phyloP scores from a whole-genome alignment of 2,888 invertebrate genomes.

The Drosophila quinaria region DNA sequence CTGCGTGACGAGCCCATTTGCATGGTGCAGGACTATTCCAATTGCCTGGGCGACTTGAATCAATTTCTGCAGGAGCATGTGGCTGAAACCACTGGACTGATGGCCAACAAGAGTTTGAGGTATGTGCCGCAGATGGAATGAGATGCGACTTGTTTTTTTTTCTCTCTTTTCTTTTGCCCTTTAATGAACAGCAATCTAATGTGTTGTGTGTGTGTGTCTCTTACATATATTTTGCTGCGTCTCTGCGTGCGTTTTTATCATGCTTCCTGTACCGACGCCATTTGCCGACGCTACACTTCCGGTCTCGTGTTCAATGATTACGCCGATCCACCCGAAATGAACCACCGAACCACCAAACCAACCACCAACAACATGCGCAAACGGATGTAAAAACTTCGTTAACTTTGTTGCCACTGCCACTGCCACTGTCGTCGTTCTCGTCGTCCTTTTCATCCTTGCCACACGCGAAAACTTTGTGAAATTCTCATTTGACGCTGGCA shows the following conservation, averaged over 20 bases:
- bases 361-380: slow-evolving; percentile 69
- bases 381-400: slow-evolving; percentile 83
- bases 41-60: slow-evolving; percentile 92
- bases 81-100: slow-evolving; percentile 89
- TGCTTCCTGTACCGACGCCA: slow-evolving; percentile 82
- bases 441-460: slow-evolving; percentile 37
- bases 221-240: slow-evolving; percentile 35
- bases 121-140: slow-evolving; percentile 78
- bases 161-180: slow-evolving; percentile 7
- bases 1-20: slow-evolving; percentile 91
- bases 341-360: slow-evolving; percentile 49
- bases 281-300: slow-evolving; percentile 82
- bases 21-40: slow-evolving; percentile 90
- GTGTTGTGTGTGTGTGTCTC: slow-evolving; percentile 36
- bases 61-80: slow-evolving; percentile 93
- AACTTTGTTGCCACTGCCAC: slow-evolving; percentile 67
- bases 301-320: slow-evolving; percentile 82
- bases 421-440: slow-evolving; percentile 4
- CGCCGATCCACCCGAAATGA: slow-evolving; percentile 62
- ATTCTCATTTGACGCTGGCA: slow-evolving; percentile 71
- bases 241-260: slow-evolving; percentile 77
- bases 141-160: slow-evolving; percentile 4
- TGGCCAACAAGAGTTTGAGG: slow-evolving; percentile 88
- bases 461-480: slow-evolving; percentile 71
- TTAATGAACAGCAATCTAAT: slow-evolving; percentile 46